These are phyloP conservation scores for Eriocheir sinensis DNA, from an alignment of 1,140 invertebrate genomes.

Conservation along the genomic window DNA sequence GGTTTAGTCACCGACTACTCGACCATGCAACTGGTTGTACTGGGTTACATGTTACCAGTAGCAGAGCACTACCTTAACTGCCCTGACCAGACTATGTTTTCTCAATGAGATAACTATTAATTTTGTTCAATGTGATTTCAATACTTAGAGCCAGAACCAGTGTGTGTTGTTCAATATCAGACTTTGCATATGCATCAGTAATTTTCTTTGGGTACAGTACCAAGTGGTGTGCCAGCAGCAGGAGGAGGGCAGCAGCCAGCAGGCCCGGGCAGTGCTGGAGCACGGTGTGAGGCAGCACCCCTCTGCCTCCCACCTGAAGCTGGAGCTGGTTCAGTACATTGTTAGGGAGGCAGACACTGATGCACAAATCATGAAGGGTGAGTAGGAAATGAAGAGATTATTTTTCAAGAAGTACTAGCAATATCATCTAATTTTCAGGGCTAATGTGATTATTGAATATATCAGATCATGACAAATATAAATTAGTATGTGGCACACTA, in stretches of 20 bases:
- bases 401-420: too few relatives aligned
- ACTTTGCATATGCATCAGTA: too few relatives aligned
- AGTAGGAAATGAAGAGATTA: background rate
- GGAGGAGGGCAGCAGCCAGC: background rate
- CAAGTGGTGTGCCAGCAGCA: conserved; percentile 44
- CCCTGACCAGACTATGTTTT: too few relatives aligned
- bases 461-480: background rate
- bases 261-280: conserved; percentile 1
- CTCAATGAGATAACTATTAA: too few relatives aligned
- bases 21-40: too few relatives aligned
- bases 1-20: too few relatives aligned
- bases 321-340: conserved; percentile 4
- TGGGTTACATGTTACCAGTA: too few relatives aligned
- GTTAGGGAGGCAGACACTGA: background rate
- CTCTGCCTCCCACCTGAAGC: background rate
- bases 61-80: too few relatives aligned
- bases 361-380: conserved; percentile 39
- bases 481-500: background rate
- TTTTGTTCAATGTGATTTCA: too few relatives aligned
- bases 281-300: conserved; percentile 33
- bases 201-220: conserved; percentile 33
- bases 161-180: too few relatives aligned
- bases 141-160: too few relatives aligned
- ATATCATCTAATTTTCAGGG: too few relatives aligned
- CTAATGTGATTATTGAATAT: background rate